A percentile compares a stretch with the other conserved stretches of the same genome.
Evolutionary conservation across 2,888 invertebrate genomes (phyloP).

Genomic region (Steromphala cineraria): DNA sequence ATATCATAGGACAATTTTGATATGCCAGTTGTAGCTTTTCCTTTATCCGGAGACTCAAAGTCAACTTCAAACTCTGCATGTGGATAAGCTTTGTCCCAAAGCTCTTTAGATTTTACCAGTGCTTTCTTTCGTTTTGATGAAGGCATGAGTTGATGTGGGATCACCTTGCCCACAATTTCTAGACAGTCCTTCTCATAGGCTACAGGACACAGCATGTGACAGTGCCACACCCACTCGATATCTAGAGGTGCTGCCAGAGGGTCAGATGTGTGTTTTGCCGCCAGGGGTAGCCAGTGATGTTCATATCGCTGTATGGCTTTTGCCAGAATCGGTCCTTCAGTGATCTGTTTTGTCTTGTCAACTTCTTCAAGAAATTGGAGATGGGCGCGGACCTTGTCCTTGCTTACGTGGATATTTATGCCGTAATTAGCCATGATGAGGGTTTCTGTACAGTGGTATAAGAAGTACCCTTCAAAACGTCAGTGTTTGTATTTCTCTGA

Average conservation of each 20-base stretch:
- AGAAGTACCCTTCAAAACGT: too few species aligned
- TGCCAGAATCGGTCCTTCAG: constrained; percentile 69
- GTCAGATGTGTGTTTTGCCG: constrained; percentile 53
- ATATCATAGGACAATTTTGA: not conserved
- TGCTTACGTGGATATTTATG: too few species aligned
- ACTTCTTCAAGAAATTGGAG: constrained; percentile 60
- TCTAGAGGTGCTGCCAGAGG: constrained; percentile 72
- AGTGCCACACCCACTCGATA: constrained; percentile 78
- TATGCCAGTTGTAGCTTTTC: not conserved
- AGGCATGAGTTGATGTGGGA: constrained; percentile 64
- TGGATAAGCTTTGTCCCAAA: not conserved
- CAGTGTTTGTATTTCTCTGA: too few species aligned
- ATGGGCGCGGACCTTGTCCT: constrained; percentile 31
- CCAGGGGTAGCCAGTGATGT: constrained; percentile 75
- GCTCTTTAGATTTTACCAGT: not conserved
- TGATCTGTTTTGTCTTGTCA: constrained; percentile 50
- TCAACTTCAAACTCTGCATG: not conserved
- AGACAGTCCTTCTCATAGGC: constrained; percentile 61
- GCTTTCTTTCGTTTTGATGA: too few species aligned
- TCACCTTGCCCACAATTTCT: constrained; percentile 52
- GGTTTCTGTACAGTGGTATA: too few species aligned
- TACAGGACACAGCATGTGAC: constrained; percentile 71
- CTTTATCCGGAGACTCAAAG: not conserved
- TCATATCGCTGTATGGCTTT: constrained; percentile 76
- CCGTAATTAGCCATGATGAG: too few species aligned